Evolutionary conservation across 2,888 invertebrate species (phyloP).

Genomic region (Euzophera pinguis): DNA sequence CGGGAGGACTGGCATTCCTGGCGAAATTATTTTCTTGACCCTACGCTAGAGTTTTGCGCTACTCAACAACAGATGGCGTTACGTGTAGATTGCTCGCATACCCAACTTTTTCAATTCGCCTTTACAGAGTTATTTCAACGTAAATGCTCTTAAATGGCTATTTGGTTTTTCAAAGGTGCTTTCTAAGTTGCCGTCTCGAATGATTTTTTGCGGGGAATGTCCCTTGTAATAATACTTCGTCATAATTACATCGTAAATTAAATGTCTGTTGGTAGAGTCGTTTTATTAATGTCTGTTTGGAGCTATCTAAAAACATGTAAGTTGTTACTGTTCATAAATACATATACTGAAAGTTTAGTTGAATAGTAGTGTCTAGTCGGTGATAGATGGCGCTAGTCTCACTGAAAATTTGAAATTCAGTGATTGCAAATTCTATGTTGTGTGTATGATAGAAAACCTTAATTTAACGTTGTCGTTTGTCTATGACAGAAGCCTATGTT

Average conservation of each 20-base stretch:
- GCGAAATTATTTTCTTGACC: constrained; percentile 67
- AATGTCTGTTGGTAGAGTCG: constrained; percentile 52
- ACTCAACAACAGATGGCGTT: constrained; percentile 75
- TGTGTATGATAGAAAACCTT: too few species aligned
- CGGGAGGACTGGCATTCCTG: constrained; percentile 63
- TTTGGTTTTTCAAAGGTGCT: constrained; percentile 75
- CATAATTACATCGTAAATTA: constrained; percentile 68
- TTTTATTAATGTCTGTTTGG: constrained; percentile 53
- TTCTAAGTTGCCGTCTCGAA: constrained; percentile 66
- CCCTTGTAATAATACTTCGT: constrained; percentile 67
- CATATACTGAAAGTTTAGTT: neutral
- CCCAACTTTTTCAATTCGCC: constrained; percentile 50
- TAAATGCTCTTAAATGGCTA: constrained; percentile 72
- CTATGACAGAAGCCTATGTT: too few species aligned
- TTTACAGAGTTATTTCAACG: constrained; percentile 66
- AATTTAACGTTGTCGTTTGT: too few species aligned
- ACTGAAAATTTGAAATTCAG: too few species aligned
- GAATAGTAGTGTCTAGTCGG: too few species aligned
- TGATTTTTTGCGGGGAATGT: constrained; percentile 55
- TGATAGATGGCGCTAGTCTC: too few species aligned
- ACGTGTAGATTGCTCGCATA: constrained; percentile 64
- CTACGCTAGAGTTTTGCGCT: constrained; percentile 51
- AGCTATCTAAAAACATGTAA: too few species aligned
- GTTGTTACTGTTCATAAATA: neutral
- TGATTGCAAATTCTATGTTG: too few species aligned